Evolutionary conservation across 2,888 invertebrate genomes (phyloP).

Genomic region (Nipponacmea schrenckii): DNA sequence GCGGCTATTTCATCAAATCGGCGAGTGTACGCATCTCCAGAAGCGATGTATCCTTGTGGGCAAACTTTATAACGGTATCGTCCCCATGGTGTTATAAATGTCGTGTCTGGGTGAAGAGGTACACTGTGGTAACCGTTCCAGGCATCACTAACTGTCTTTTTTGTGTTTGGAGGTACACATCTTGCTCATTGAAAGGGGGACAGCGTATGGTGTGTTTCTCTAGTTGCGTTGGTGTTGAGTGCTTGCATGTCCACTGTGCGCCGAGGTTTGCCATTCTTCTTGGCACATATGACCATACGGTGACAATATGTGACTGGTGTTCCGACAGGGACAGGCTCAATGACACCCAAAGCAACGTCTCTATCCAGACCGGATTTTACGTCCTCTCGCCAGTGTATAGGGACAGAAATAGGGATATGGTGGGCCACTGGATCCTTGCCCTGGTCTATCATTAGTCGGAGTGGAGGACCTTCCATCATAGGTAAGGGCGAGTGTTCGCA

Average conservation of each 20-base stretch:
- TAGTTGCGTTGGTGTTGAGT: conserved; percentile 22
- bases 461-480: conserved; percentile 26
- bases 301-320: conserved; percentile 46
- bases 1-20: conserved; percentile 45
- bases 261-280: conserved; percentile 38
- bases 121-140: conserved; percentile 31
- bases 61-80: conserved; percentile 30
- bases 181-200: conserved; percentile 31
- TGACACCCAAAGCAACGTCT: conserved; percentile 31
- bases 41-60: conserved; percentile 7
- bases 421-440: conserved; percentile 19
- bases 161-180: conserved; percentile 30
- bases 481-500: conserved; percentile 34
- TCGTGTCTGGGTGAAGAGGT: no score
- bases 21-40: conserved; percentile 42
- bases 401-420: conserved; percentile 29
- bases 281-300: conserved; percentile 33
- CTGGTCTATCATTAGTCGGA: conserved; percentile 23
- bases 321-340: conserved; percentile 39
- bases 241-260: conserved; percentile 36
- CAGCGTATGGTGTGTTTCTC: conserved; percentile 31
- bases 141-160: conserved; percentile 32
- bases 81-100: conserved; percentile 39
- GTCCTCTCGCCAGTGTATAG: conserved; percentile 28
- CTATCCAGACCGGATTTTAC: conserved; percentile 28